phyloP scores from a whole-genome alignment of 2,113 vertebrate genomes.

The Triplophysa siluroides region DNA sequence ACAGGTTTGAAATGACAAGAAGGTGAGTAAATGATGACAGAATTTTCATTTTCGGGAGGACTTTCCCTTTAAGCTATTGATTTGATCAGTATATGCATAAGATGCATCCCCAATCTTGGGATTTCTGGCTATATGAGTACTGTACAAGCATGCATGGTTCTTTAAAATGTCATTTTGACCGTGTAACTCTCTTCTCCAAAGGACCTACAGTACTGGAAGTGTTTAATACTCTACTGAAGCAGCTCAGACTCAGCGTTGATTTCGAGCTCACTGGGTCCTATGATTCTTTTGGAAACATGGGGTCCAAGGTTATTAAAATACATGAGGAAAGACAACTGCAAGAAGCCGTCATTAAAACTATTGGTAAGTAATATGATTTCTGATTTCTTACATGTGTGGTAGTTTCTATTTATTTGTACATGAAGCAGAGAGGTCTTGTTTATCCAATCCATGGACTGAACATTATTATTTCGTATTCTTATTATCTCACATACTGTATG shows the following conservation, averaged over 20 bases:
- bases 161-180: not conserved
- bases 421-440: too few species aligned
- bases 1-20: too few species aligned
- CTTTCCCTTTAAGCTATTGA: too few species aligned
- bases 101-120: too few species aligned
- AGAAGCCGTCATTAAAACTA: slow-evolving; percentile 87
- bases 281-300: slow-evolving; percentile 63
- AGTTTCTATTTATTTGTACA: too few species aligned
- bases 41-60: too few species aligned
- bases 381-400: not conserved
- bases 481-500: too few species aligned
- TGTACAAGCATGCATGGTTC: not conserved
- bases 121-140: not conserved
- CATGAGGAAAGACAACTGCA: slow-evolving; percentile 86
- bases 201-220: slow-evolving; percentile 90
- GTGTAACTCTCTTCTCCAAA: slow-evolving; percentile 32
- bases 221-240: slow-evolving; percentile 87
- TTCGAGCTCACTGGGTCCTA: slow-evolving; percentile 86
- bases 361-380: slow-evolving; percentile 75
- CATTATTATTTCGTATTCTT: not conserved
- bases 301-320: slow-evolving; percentile 76
- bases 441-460: not conserved
- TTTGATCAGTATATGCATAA: too few species aligned
- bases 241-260: slow-evolving; percentile 89
- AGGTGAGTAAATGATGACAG: too few species aligned